These are phyloP conservation scores for Ectemnius continuus DNA, from an alignment of 2,888 invertebrate genomes.

Conservation along the genomic window DNA sequence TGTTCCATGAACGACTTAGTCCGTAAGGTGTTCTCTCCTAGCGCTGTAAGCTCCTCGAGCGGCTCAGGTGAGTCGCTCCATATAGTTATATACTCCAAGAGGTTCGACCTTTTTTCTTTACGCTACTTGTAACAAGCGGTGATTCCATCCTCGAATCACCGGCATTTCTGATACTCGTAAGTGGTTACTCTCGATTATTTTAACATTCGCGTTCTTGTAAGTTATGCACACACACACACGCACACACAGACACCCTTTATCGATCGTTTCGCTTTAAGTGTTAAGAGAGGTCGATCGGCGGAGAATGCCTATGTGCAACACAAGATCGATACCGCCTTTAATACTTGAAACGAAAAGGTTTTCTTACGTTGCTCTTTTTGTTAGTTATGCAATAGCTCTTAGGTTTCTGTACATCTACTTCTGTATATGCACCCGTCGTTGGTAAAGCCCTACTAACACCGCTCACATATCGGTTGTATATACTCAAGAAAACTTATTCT, in stretches of 20 bases:
- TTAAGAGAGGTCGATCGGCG: conserved; percentile 8
- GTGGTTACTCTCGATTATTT: conserved; percentile 14
- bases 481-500: conserved; percentile 43
- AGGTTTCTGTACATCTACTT: no score
- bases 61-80: conserved; percentile 71
- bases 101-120: conserved; percentile 38
- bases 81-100: conserved; percentile 58
- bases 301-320: no score
- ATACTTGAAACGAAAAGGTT: not conserved
- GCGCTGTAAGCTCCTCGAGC: conserved; percentile 35
- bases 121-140: not conserved
- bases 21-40: conserved; percentile 59
- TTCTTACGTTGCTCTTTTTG: no score
- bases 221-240: conserved; percentile 36
- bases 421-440: not conserved
- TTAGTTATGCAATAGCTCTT: no score
- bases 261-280: not conserved
- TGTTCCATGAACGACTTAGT: conserved; percentile 93
- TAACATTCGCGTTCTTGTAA: conserved; percentile 10
- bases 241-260: conserved; percentile 29
- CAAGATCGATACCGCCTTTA: conserved; percentile 2
- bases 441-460: conserved; percentile 37
- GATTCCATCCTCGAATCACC: not conserved
- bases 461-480: conserved; percentile 60
- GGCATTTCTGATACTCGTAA: conserved; percentile 6